Evolutionary conservation across 2,888 invertebrate species (phyloP), one percentile per base, ranked within the genome.

Genomic region (Petrolisthes manimaculis): DNA sequence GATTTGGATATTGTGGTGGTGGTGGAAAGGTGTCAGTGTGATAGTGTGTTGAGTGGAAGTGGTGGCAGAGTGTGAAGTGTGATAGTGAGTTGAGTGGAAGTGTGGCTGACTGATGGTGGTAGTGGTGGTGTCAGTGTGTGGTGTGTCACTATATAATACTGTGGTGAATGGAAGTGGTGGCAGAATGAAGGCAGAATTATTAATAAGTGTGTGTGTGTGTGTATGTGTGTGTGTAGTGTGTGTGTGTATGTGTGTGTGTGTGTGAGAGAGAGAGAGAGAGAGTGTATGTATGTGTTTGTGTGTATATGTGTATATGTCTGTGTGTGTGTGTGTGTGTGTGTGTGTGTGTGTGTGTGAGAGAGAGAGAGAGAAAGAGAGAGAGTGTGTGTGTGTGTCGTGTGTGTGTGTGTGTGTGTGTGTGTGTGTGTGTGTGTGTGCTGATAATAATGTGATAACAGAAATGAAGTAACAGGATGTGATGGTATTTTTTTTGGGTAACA

Each of bases 171-270:
- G n/a, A 14, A n/a, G 74, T 21, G 74, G n/a, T 9, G 5, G n/a
- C 8, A 9, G 21, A 74, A 9, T 24, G 53, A 53, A 61, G 24
- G 55, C 24, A 80, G 18, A 80, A 24, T 51, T 56, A n/a, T 82
- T 51, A 9, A 37, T 69, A 51, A 78, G 18, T 55, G 79, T 79
- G 79, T 79, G 79, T 79, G 81, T 82, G 81, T 67, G 81, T 82
- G 81, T 82, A 61, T 82, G 81, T 82, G 54, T n/a, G 18, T n/a
- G 18, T 75, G n/a, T 51, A 4, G 78, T 51, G 37, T 78, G 78
- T 24, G 8, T 24, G 78, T 54, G 56, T 56, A 53, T 80, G 80
- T 80, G 80, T 80, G 80, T 80, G 54, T 80, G 80, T 80, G 56
- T 80, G 80, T 54, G 80, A n/a, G 54, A 55, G 80, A n/a, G 55